Base-by-base conservation (phyloP, 2,888 invertebrate species). In the Serripes groenlandicus region DNA sequence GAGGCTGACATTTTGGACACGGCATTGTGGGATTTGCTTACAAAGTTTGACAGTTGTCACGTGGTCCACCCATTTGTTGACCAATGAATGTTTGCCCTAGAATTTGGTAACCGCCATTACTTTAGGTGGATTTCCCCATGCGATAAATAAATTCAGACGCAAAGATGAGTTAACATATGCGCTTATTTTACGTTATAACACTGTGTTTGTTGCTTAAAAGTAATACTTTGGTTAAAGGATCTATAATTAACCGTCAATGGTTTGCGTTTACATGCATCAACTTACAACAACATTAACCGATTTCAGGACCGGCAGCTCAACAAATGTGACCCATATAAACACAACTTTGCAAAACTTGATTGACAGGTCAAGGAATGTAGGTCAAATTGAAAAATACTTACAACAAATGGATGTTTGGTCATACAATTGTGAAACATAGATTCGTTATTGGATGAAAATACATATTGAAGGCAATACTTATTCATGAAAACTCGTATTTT, bases 1-100 rank as follows among this genome's bases (percentile, higher is more conserved):
- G 90, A 72, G 78, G 90, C 88, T 83, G 89, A 86, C 91, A 91
- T 91, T 60, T 90, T 90, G 68, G 35, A 54, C 52, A 42, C 15
- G 70, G 91, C 73, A 89, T 77, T 84, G 18, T 91, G 91, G 91
- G 91, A 89, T 88, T 77, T 88, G 80, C 77, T 85, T 83, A 83
- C 82, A 83, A 80, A 82, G 34, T 82, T 80, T 87, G 88, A 87
- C 85, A 86, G 83, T 83, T 85, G 81, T 88, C 89, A 88, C 73
- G 86, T 88, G 88, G 78, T 68, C 70, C 71, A 88, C 81, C 88
- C 69, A 70, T 23, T 70, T 83, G 66, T 64, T 35, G 71, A 76
- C 91, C 91, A 91, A 91, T 89, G 75, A 81, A n/a, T 9, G 49
- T 15, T 49, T 69, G 56, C 18, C 42, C 58, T 35, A 49, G 71